These are phyloP conservation scores for Neoniphon sammara DNA, from an alignment of 2,797 vertebrate species.

Conservation along the genomic window DNA sequence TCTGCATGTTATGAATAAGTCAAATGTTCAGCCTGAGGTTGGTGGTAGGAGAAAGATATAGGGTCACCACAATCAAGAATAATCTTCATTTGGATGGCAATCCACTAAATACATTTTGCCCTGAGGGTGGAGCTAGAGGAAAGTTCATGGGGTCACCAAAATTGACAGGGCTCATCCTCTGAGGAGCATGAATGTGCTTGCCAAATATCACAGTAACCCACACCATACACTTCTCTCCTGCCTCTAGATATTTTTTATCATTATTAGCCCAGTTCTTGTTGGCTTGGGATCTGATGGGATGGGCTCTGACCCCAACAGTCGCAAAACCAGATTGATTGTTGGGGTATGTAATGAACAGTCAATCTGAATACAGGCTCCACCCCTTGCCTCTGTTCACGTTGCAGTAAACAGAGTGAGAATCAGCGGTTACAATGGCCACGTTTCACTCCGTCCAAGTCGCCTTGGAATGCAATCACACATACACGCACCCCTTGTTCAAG, in stretches of 20 bases:
- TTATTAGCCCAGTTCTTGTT: background rate
- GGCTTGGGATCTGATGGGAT: background rate
- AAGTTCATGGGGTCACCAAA: no score
- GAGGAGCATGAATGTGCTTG: no score
- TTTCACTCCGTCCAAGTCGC: constrained; percentile 57
- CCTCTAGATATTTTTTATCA: background rate
- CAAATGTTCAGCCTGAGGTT: no score
- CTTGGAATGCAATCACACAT: constrained; percentile 61
- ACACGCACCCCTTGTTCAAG: background rate
- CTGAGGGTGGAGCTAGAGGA: no score
- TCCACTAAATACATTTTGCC: no score
- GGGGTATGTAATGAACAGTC: constrained; percentile 6
- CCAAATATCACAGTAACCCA: no score
- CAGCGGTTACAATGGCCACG: constrained; percentile 63
- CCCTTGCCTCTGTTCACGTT: constrained; percentile 55
- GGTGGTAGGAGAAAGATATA: no score
- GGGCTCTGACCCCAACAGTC: background rate
- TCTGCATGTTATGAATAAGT: no score
- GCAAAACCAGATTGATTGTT: background rate
- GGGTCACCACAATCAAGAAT: no score
- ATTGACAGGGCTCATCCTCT: no score
- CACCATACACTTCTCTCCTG: no score
- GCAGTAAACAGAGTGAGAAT: constrained; percentile 38
- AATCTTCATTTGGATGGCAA: no score
- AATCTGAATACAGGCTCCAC: background rate